Evolutionary conservation across 2,113 vertebrate genomes (phyloP), one percentile per base, ranked within the genome.

Genomic region (Solea solea): DNA sequence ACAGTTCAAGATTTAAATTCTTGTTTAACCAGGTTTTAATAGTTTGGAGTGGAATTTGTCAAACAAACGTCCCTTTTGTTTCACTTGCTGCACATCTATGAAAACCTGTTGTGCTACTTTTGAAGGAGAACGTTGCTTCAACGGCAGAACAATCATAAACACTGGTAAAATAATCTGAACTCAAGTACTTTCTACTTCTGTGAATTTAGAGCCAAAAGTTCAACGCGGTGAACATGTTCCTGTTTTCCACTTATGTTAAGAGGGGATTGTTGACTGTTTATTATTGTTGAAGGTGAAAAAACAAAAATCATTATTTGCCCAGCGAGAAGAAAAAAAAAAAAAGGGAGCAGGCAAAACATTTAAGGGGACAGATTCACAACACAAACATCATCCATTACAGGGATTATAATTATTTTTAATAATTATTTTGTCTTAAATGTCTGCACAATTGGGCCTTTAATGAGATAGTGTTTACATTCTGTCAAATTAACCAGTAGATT

Each of bases 161-260:
- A 7, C 2, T 41, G 21, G 25, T 7, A 1, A 15, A 66, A 51
- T 7, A 21, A 62, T 11, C 27, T 61, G 15, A 4, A n/a, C 16
- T 40, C 14, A 6, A 16, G 5, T 34, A 11, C 27, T 39, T n/a
- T 50, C 46, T 2, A 1, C 27, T 49, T 15, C 53, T 9, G 14
- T 13, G 44, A 52, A 52, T 61, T 48, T 13, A 13, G 45, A 51
- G 27, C 63, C 53, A 69, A 28, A 7, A 67, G 54, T 64, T 44
- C 39, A 71, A 54, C 45, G 51, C 3, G 16, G 28, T 69, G 65
- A 72, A 58, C 78, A 80, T 46, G 67, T 85, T 77, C 74, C 79
- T 65, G 77, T 70, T 81, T 77, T 56, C 44, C 15, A 15, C 5
- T 49, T 15, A 8, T 44, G 42, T 44, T 34, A 34, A 21, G 34